Evolutionary conservation across 2,113 vertebrate species (phyloP), one percentile per base, ranked within the genome.

Genomic region (Varanus salvator): DNA sequence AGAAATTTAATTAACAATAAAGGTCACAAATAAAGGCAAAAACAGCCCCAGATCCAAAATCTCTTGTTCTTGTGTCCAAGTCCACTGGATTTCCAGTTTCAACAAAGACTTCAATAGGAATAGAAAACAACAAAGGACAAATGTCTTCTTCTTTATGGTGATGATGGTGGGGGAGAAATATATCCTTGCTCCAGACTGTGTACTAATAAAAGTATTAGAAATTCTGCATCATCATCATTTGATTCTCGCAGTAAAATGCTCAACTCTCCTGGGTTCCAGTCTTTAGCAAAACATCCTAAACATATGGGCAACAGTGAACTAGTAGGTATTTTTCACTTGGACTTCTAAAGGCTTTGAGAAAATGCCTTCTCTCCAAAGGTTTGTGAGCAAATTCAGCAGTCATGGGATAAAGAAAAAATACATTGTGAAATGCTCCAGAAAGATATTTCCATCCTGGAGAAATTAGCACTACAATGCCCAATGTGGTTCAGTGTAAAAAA

Each of bases 71-170:
- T 88, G 38, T 76, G 77, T 91, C 50, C 88, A 91, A 87, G 75
- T 74, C 0, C 0, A 75, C 90, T 80, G 0, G 21, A 84, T 93
- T 93, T 90, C 88, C 93, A 95, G 85, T 87, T 93, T 83, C 81
- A 91, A 95, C 92, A 94, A 92, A 86, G 91, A 92, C 92, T 80
- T 94, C 38, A 86, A 89, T 0, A 85, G 75, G 91, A 76, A 90
- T n/a, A 88, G 1, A 3, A 89, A 93, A 91, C 91, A 94, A 88
- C 87, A 95, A 93, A 95, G 92, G 19, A 89, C 92, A 94, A 94
- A 94, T 81, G 1, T 90, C 85, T 84, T 91, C 93, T 92, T 54
- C 84, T 91, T 44, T 44, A 44, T 44, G 38, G 19, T 78, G 72
- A 5, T 44, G 57, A 44, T 44, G 38, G 19, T 78, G 72, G 9